Evolutionary conservation across 2,888 invertebrate species (phyloP).

Genomic region (Rotaria socialis): DNA sequence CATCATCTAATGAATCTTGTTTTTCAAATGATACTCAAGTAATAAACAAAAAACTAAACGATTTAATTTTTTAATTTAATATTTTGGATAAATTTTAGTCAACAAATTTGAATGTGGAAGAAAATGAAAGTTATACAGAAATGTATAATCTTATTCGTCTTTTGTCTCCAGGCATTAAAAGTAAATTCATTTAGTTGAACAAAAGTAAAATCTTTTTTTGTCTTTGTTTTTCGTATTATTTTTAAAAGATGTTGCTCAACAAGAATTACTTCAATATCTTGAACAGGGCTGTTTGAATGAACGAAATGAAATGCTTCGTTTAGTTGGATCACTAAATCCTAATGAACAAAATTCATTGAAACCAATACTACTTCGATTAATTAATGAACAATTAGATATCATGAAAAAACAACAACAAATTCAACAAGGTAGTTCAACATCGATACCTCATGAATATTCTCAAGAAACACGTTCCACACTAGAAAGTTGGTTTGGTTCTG

Average conservation of each 20-base stretch:
- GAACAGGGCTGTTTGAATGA: not conserved
- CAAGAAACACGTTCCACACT: not conserved
- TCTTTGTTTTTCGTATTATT: not conserved
- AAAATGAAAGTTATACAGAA: not conserved
- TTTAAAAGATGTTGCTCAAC: not conserved
- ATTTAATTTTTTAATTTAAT: not conserved
- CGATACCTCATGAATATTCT: not conserved
- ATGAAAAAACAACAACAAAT: not conserved
- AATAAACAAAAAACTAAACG: not conserved
- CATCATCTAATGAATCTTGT: slow-evolving; percentile 4
- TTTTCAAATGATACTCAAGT: not conserved
- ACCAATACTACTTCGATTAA: not conserved
- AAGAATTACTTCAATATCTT: slow-evolving; percentile 14
- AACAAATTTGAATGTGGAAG: not conserved
- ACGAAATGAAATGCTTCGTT: not conserved
- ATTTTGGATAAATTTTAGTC: not conserved
- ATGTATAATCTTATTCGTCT: slow-evolving; percentile 21
- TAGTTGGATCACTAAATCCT: not conserved
- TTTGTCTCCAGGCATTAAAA: not conserved
- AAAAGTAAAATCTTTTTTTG: not conserved
- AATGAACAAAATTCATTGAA: slow-evolving; percentile 12
- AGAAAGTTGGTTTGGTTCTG: slow-evolving; percentile 4
- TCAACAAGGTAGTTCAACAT: not conserved
- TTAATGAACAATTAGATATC: slow-evolving; percentile 5
- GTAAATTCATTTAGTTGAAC: not conserved